Evolutionary conservation across 2,888 invertebrate genomes (phyloP).

Genomic region (Microplitis manilae): DNA sequence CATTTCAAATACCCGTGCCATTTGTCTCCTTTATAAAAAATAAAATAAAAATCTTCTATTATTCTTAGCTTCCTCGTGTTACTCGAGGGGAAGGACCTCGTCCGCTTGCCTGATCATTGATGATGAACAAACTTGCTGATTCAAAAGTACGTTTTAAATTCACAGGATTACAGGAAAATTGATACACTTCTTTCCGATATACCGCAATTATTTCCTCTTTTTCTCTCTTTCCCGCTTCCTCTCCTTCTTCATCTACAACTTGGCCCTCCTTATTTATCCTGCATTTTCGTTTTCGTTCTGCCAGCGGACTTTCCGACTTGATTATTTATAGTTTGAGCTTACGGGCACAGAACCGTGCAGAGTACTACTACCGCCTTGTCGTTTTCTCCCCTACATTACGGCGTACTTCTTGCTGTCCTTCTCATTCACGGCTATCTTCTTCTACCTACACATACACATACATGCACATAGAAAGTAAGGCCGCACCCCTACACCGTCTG

Average conservation of each 20-base stretch:
- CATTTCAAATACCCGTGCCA: neutral
- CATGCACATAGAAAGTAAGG: neutral
- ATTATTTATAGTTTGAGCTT: slow-evolving; percentile 63
- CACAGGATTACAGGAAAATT: no score
- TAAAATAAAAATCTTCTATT: slow-evolving; percentile 2
- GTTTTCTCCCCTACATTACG: slow-evolving; percentile 18
- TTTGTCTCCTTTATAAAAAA: neutral
- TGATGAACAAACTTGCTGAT: slow-evolving; percentile 52
- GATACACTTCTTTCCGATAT: slow-evolving; percentile 44
- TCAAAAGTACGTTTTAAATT: no score
- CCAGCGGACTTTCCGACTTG: slow-evolving; percentile 53
- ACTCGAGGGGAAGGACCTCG: neutral
- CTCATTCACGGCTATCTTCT: neutral
- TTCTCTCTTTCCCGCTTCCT: neutral
- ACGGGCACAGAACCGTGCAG: slow-evolving; percentile 53
- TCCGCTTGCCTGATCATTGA: slow-evolving; percentile 38
- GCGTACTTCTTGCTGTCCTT: neutral
- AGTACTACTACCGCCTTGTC: slow-evolving; percentile 42
- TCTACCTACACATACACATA: slow-evolving; percentile 4
- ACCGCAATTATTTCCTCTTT: neutral
- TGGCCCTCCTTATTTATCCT: slow-evolving; percentile 28
- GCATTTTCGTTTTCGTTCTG: slow-evolving; percentile 34
- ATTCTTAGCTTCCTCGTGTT: neutral
- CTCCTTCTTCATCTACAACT: neutral
- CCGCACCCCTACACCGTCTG: slow-evolving; percentile 35